A percentile compares a stretch with the other conserved stretches of the same genome.
These are phyloP conservation scores for Cydia amplana DNA, from an alignment of 1,140 invertebrate species.

Conservation along the genomic window DNA sequence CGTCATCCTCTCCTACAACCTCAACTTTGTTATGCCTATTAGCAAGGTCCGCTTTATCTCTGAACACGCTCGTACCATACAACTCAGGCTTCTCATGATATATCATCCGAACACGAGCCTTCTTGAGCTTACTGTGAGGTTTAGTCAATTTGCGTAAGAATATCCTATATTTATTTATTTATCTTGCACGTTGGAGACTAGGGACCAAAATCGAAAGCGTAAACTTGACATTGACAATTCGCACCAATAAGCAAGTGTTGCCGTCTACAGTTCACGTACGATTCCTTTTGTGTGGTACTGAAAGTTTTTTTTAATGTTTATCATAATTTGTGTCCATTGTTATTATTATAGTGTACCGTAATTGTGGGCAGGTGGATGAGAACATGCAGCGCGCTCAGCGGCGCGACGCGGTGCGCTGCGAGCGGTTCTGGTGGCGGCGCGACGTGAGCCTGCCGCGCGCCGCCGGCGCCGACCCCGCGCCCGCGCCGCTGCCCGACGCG, in stretches of 20 bases:
- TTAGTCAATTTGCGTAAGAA: no score
- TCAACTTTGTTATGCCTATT: constrained; percentile 98
- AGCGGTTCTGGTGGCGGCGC: constrained; percentile 96
- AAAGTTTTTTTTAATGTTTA: no score
- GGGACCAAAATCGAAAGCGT: no score
- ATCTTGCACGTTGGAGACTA: no score
- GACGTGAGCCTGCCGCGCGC: constrained; percentile 84
- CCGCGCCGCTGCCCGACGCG: constrained; percentile 34
- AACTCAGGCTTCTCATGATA: neutral
- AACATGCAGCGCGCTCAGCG: constrained; percentile 98
- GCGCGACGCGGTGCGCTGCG: constrained; percentile 89
- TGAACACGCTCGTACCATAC: neutral
- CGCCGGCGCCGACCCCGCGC: constrained; percentile 46
- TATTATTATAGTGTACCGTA: neutral
- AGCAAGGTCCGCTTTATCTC: constrained; percentile 86
- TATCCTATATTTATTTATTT: no score
- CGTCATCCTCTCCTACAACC: constrained; percentile 97
- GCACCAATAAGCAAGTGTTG: no score
- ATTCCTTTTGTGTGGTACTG: no score
- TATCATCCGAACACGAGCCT: no score
- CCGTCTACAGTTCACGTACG: no score
- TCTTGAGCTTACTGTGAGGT: no score
- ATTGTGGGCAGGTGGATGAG: constrained; percentile 89
- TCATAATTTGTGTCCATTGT: no score
- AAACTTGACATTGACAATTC: no score